A percentile compares a stretch with the other conserved stretches of the same genome.
phyloP scores from a whole-genome alignment of 2,888 invertebrate species.

The Limnephilus marmoratus region DNA sequence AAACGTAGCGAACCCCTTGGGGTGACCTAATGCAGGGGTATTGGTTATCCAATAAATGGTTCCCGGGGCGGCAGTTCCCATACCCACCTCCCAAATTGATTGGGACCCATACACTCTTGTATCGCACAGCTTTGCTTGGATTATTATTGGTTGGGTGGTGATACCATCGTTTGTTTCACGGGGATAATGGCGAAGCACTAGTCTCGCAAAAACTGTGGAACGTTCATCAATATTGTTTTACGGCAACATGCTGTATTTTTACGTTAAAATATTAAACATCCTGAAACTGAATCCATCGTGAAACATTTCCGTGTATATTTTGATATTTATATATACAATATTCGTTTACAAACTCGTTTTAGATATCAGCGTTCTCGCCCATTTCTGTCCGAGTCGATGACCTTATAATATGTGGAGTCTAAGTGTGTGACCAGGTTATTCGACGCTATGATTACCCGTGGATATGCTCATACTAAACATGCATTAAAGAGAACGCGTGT shows the following conservation, averaged over 20 bases:
- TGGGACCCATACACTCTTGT: background rate
- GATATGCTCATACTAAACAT: background rate
- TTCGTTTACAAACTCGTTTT: constrained; percentile 12
- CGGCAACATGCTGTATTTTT: background rate
- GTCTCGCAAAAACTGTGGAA: background rate
- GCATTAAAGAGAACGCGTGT: background rate
- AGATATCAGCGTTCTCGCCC: background rate
- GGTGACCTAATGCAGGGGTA: too few relatives aligned
- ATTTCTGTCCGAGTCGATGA: constrained; percentile 12
- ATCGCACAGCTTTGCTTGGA: background rate
- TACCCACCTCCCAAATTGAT: too few relatives aligned
- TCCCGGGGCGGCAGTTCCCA: too few relatives aligned
- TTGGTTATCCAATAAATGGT: too few relatives aligned
- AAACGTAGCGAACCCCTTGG: too few relatives aligned
- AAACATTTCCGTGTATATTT: background rate
- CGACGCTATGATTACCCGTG: constrained; percentile 4
- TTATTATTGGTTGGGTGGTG: background rate
- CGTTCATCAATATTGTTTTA: background rate
- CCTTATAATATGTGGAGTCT: background rate
- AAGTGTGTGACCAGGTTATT: constrained; percentile 28
- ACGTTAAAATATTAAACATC: background rate
- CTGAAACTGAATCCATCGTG: background rate
- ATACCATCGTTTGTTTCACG: background rate
- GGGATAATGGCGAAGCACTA: background rate
- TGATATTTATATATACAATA: background rate